phyloP scores from a whole-genome alignment of 2,113 vertebrate species.

The Hippocampus barbouri region DNA sequence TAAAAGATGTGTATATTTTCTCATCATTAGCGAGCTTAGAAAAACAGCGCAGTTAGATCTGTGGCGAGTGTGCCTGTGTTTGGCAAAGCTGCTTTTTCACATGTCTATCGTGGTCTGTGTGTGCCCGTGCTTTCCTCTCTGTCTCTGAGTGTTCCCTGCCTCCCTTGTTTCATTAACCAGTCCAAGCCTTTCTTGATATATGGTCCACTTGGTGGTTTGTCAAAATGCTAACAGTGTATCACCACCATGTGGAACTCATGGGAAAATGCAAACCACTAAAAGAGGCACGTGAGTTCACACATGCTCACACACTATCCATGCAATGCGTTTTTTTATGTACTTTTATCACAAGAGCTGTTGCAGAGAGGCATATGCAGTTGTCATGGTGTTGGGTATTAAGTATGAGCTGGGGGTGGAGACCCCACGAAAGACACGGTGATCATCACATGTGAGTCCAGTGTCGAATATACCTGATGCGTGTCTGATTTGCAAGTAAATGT shows the following conservation, averaged over 20 bases:
- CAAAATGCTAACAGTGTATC: not conserved
- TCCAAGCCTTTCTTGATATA: not conserved
- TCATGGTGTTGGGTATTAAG: not conserved
- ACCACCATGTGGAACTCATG: not conserved
- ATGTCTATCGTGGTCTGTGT: not conserved
- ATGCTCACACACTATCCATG: not conserved
- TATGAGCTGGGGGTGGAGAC: not conserved
- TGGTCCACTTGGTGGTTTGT: conserved; percentile 4
- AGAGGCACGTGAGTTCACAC: not conserved
- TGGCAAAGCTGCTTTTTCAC: not conserved
- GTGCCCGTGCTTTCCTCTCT: not conserved
- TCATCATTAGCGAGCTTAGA: not conserved
- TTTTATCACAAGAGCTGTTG: not conserved
- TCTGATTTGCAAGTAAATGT: not conserved
- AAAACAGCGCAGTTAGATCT: not conserved
- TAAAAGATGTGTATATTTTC: not conserved
- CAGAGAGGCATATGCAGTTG: not conserved
- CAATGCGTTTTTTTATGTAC: not conserved
- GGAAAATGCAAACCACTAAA: not conserved
- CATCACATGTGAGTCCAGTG: not conserved
- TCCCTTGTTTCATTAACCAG: not conserved
- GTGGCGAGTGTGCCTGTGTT: not conserved
- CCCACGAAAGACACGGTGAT: not conserved
- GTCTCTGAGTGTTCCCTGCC: conserved; percentile 3
- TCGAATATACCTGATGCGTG: not conserved